Conservation (phyloP, 2,888 invertebrate genomes). For the Mayetiola destructor region DNA sequence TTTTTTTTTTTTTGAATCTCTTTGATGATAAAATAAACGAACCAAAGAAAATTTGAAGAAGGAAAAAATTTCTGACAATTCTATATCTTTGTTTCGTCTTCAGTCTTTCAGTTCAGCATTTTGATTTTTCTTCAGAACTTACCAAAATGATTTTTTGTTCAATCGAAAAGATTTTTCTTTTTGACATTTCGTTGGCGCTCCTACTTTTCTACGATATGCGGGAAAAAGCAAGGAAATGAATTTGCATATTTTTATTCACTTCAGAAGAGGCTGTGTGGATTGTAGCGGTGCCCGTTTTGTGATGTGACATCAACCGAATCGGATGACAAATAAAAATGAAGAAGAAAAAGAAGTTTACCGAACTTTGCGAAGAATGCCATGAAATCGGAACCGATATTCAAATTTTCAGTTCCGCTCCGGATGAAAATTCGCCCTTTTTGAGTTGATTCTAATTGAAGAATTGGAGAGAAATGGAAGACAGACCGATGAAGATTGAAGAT, state of each 20-base stretch:
- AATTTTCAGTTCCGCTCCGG: background rate
- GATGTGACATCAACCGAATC: background rate
- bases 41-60: background rate
- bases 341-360: background rate
- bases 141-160: too few relatives aligned
- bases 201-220: too few relatives aligned
- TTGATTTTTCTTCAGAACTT: too few relatives aligned
- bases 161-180: too few relatives aligned
- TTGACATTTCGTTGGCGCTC: too few relatives aligned
- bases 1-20: too few relatives aligned
- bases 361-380: background rate
- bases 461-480: background rate
- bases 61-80: background rate
- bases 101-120: too few relatives aligned
- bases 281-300: too few relatives aligned
- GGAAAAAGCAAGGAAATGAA: background rate
- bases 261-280: too few relatives aligned
- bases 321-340: background rate
- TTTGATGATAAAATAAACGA: too few relatives aligned
- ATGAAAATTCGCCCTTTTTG: background rate
- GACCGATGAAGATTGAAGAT: too few relatives aligned
- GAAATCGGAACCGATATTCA: background rate
- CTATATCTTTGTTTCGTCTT: too few relatives aligned
- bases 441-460: background rate
- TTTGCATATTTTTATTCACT: constrained; percentile 7